Percentiles rank a stretch among this genome's conserved stretches.
Evolutionary conservation across 1,140 invertebrate species (phyloP).

Genomic region (Linepithema humile): DNA sequence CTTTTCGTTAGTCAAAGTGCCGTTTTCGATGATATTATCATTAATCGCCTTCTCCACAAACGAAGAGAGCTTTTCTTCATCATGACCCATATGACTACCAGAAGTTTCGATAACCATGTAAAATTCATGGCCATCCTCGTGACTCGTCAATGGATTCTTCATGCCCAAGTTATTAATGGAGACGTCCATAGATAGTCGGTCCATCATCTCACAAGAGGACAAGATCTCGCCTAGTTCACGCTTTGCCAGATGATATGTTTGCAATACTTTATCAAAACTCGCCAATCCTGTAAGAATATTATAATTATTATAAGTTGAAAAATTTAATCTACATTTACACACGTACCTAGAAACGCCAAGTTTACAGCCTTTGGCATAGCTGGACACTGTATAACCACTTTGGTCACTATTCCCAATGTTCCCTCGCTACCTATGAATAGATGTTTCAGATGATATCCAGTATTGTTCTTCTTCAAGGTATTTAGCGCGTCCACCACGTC

Average conservation of each 20-base stretch:
- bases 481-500: slow-evolving; percentile 94
- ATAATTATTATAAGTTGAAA: too few relatives aligned
- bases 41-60: slow-evolving; percentile 92
- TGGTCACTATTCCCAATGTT: slow-evolving; percentile 97
- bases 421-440: slow-evolving; percentile 99
- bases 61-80: slow-evolving; percentile 93
- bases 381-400: slow-evolving; percentile 95
- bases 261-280: slow-evolving; percentile 91
- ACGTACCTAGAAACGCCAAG: slow-evolving; percentile 94
- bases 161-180: slow-evolving; percentile 87
- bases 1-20: slow-evolving; percentile 92
- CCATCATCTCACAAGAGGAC: slow-evolving; percentile 97
- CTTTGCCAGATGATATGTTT: slow-evolving; percentile 90
- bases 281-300: slow-evolving; percentile 86
- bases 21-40: slow-evolving; percentile 90
- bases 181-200: slow-evolving; percentile 88
- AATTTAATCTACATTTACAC: slow-evolving; percentile 46
- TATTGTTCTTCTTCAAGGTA: slow-evolving; percentile 97
- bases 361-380: slow-evolving; percentile 91
- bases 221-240: slow-evolving; percentile 93
- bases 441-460: slow-evolving; percentile 98
- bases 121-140: slow-evolving; percentile 88
- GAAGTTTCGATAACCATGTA: slow-evolving; percentile 97
- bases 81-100: slow-evolving; percentile 92
- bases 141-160: slow-evolving; percentile 78